Evolutionary conservation across 2,888 invertebrate genomes (phyloP), one percentile per base, ranked within the genome.

Genomic region (Oscheius sp.): DNA sequence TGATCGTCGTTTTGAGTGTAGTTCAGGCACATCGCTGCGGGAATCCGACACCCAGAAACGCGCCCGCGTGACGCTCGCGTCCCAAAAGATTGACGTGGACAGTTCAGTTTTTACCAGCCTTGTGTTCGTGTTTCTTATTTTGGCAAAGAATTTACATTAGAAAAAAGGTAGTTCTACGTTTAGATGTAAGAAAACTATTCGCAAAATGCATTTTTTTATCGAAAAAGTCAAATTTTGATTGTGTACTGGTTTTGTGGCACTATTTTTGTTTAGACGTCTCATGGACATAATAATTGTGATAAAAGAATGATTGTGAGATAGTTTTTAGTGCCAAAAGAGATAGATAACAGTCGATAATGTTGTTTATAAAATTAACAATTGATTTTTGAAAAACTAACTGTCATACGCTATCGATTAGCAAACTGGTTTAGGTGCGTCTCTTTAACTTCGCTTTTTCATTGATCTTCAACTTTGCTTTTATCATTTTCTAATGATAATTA

Each of bases 81-180:
- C 16, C 5, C 49, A 13, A 49, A 13, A 49, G 21, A 70, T 63
- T 72, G 72, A 72, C 72, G 72, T 72, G 72, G 72, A 72, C 55
- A 27, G 64, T 55, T 56, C 53, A 49, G 45, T 70, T 59, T 70
- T 25, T 70, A 46, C 35, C 59, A 7, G 59, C n/a, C 27, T n/a
- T 16, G 49, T 23, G 18, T 49, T 27, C 29, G 27, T 58, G 23
- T 58, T 58, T 13, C 35, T 27, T 29, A 29, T 35, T 29, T 58
- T 58, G 16, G 16, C 49, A 49, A 18, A 3, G 49, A 49, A 7
- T 49, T 49, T 5, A 18, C 21, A 18, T 16, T 49, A 13, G 13
- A 7, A 49, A 49, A 49, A 49, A 49, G 6, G 6, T 7, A 49
- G 49, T 35, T 35, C 35, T 35, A 9, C 35, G 5, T 35, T 35